phyloP scores from a whole-genome alignment of 2,888 invertebrate species.

The Brassicogethes aeneus region DNA sequence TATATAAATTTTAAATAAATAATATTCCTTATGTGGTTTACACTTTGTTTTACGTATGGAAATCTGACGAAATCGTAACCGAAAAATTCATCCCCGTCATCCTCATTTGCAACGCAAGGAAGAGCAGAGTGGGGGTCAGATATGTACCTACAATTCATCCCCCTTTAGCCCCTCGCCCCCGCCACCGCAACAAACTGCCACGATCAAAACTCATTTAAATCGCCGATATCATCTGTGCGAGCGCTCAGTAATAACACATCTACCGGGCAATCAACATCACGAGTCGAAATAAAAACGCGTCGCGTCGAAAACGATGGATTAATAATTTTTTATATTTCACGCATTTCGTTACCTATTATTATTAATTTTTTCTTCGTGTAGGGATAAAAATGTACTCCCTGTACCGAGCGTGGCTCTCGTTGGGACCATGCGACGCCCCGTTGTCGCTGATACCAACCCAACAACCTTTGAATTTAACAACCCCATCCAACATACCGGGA shows the following conservation, averaged over 20 bases:
- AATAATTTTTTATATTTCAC: too few relatives aligned
- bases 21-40: too few relatives aligned
- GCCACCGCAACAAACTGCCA: not conserved
- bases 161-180: not conserved
- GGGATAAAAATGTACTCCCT: slow-evolving; percentile 37
- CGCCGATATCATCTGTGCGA: not conserved
- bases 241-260: not conserved
- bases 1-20: too few relatives aligned
- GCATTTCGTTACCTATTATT: too few relatives aligned
- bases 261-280: too few relatives aligned
- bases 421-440: slow-evolving; percentile 29
- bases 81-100: too few relatives aligned
- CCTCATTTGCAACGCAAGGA: not conserved
- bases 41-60: too few relatives aligned
- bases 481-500: slow-evolving; percentile 20
- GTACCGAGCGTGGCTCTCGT: slow-evolving; percentile 41
- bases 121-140: not conserved
- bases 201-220: not conserved
- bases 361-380: not conserved
- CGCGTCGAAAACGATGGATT: too few relatives aligned
- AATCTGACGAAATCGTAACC: too few relatives aligned
- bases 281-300: too few relatives aligned
- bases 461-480: slow-evolving; percentile 24
- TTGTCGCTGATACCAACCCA: slow-evolving; percentile 10
- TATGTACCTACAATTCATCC: too few relatives aligned